Conservation (phyloP, 2,113 vertebrate species). For the Poeciliopsis occidentalis region DNA sequence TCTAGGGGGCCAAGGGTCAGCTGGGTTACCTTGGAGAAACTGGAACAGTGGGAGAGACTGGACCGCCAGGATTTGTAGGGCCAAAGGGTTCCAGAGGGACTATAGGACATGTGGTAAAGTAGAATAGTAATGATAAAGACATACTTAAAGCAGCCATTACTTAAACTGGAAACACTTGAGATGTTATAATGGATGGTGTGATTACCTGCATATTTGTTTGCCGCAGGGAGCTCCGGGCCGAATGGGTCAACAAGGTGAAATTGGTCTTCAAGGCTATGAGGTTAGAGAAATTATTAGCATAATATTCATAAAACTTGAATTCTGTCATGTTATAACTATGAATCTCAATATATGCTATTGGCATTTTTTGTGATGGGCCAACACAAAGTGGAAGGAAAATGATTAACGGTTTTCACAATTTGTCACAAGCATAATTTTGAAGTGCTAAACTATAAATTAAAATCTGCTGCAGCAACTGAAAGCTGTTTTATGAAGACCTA, state of each 20-base stretch:
- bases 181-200: neutral
- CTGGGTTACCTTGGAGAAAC: slow-evolving; percentile 93
- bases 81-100: slow-evolving; percentile 97
- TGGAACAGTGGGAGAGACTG: slow-evolving; percentile 86
- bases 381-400: neutral
- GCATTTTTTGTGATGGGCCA: neutral
- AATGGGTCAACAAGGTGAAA: slow-evolving; percentile 95
- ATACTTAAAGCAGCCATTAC: neutral
- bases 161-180: neutral
- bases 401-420: neutral
- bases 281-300: slow-evolving; percentile 71
- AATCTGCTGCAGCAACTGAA: no score
- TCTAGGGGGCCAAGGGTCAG: slow-evolving; percentile 92
- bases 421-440: neutral
- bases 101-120: slow-evolving; percentile 90
- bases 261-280: slow-evolving; percentile 90
- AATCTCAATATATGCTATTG: neutral
- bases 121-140: slow-evolving; percentile 36
- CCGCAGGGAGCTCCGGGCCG: slow-evolving; percentile 90
- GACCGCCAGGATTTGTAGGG: slow-evolving; percentile 87
- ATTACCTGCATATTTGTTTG: slow-evolving; percentile 4
- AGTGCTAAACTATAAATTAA: no score
- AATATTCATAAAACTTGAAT: neutral
- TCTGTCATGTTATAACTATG: neutral
- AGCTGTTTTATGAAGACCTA: neutral